phyloP scores from a whole-genome alignment of 1,140 invertebrate species.

The Calycopis cecrops region DNA sequence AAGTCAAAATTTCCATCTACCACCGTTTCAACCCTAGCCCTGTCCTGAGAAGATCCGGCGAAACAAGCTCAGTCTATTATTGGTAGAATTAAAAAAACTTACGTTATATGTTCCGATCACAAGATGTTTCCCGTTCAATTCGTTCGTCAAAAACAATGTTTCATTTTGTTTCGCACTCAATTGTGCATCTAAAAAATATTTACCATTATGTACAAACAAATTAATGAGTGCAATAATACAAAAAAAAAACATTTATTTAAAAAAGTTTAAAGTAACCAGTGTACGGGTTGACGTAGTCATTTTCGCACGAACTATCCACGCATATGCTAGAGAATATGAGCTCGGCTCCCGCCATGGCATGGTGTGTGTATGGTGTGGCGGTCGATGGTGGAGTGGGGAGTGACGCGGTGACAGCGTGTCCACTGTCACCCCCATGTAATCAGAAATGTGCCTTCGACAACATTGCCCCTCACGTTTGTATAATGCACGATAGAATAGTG shows the following conservation, averaged over 20 bases:
- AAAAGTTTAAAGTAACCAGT: conserved; percentile 18
- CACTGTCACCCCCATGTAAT: conserved; percentile 27
- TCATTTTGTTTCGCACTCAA: conserved; percentile 28
- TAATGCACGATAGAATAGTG: conserved; percentile 27
- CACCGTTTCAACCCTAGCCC: too few species aligned
- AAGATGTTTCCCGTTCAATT: conserved; percentile 55
- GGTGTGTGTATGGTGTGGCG: conserved; percentile 16
- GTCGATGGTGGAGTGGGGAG: conserved; percentile 23
- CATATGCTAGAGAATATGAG: conserved; percentile 61
- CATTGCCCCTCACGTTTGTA: conserved; percentile 28
- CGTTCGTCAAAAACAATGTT: conserved; percentile 28
- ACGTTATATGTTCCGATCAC: conserved; percentile 56
- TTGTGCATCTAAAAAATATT: conserved; percentile 28
- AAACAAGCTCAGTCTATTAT: too few species aligned
- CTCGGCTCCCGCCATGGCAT: conserved; percentile 54
- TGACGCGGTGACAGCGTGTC: conserved; percentile 23
- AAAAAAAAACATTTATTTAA: neutral
- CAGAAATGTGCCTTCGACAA: conserved; percentile 29
- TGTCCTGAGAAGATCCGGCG: too few species aligned
- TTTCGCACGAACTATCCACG: conserved; percentile 55
- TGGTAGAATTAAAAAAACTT: conserved; percentile 25
- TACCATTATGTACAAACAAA: conserved; percentile 9
- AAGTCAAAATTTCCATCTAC: too few species aligned
- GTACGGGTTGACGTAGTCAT: conserved; percentile 40
- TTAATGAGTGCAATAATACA: too few species aligned